phyloP scores from a whole-genome alignment of 2,113 vertebrate species.

The Protobothrops mucrosquamatus region DNA sequence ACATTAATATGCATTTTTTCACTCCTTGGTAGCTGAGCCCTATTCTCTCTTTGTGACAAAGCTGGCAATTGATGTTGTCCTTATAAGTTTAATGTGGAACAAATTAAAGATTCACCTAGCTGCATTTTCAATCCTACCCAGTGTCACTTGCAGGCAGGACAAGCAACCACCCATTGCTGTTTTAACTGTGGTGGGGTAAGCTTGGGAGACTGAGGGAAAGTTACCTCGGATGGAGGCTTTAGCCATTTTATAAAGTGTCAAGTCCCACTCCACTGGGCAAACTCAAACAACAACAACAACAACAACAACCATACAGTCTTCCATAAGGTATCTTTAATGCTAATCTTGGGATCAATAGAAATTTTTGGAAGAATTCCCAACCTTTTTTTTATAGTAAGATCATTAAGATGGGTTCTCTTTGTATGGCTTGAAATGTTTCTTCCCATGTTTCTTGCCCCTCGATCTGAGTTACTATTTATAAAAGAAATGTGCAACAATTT shows the following conservation, averaged over 20 bases:
- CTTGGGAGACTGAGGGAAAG: not conserved
- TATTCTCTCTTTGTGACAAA: not conserved
- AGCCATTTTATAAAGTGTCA: not conserved
- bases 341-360: not conserved
- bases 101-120: not conserved
- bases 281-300: not conserved
- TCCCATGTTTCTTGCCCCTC: not conserved
- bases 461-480: not conserved
- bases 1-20: not conserved
- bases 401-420: not conserved
- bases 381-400: not conserved
- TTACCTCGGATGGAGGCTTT: not conserved
- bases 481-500: not conserved
- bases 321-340: not conserved
- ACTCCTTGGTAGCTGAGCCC: not conserved
- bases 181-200: not conserved
- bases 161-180: not conserved
- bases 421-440: not conserved
- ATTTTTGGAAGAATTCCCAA: not conserved
- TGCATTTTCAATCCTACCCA: not conserved
- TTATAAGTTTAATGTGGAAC: not conserved
- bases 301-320: too few relatives aligned
- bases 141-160: not conserved
- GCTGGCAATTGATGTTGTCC: not conserved
- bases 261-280: not conserved